Evolutionary conservation across 2,888 invertebrate species (phyloP).

Genomic region (Sceliomorpha sp.): DNA sequence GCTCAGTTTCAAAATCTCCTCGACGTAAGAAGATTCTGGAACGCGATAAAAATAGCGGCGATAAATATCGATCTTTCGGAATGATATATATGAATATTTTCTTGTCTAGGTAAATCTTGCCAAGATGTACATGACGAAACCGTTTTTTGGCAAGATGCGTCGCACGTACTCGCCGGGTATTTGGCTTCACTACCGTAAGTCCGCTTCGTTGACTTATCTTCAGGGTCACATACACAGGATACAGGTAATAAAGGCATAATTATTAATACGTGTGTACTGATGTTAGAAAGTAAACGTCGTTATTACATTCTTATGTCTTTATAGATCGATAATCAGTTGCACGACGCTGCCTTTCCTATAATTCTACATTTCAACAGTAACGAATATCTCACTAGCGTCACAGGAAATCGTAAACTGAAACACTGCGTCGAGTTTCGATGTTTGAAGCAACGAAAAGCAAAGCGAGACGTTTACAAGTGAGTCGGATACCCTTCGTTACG

Average conservation of each 20-base stretch:
- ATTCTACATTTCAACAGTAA: conserved; percentile 84
- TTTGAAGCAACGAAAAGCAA: conserved; percentile 69
- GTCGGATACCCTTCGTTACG: too few species aligned
- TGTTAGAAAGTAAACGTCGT: neutral
- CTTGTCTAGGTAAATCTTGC: conserved; percentile 88
- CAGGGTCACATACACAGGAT: conserved; percentile 86
- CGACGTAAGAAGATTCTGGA: conserved; percentile 81
- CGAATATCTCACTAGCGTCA: conserved; percentile 63
- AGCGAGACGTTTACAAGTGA: conserved; percentile 69
- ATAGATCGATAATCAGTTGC: conserved; percentile 89
- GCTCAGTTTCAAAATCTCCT: conserved; percentile 90
- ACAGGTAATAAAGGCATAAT: too few species aligned
- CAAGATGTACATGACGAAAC: conserved; percentile 93
- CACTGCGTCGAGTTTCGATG: conserved; percentile 71
- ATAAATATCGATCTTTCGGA: too few species aligned
- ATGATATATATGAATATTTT: too few species aligned
- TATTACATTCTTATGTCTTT: conserved; percentile 59
- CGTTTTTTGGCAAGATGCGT: conserved; percentile 89
- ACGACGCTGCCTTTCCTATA: conserved; percentile 86
- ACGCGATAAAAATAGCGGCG: too few species aligned
- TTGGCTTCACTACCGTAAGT: conserved; percentile 87
- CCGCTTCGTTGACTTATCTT: conserved; percentile 85
- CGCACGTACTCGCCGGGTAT: conserved; percentile 88
- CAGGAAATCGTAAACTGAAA: conserved; percentile 67
- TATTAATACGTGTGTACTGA: too few species aligned